Conservation (phyloP, 2,888 invertebrate genomes). For the Buathra laborator region DNA sequence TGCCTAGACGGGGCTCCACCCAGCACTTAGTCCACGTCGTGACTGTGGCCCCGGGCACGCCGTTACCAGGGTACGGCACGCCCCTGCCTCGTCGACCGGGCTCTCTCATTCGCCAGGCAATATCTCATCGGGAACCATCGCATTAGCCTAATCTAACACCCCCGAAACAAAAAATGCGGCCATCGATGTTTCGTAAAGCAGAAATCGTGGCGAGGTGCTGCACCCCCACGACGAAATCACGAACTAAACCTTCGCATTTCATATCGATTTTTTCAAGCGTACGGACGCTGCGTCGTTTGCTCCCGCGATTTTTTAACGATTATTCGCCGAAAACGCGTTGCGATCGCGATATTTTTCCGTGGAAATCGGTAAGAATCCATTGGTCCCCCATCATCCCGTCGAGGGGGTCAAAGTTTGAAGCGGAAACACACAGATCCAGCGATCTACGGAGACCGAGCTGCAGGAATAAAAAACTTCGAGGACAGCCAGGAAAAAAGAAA, state of each 20-base stretch:
- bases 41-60: constrained; percentile 86
- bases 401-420: not conserved
- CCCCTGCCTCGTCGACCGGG: constrained; percentile 85
- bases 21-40: constrained; percentile 87
- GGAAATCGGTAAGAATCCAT: constrained; percentile 54
- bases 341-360: constrained; percentile 23
- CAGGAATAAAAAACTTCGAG: not conserved
- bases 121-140: constrained; percentile 85
- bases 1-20: constrained; percentile 85
- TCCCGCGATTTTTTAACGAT: constrained; percentile 39
- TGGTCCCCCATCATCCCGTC: not conserved
- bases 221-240: constrained; percentile 78
- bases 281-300: constrained; percentile 65
- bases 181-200: constrained; percentile 81
- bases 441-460: not conserved
- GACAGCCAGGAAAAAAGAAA: constrained; percentile 6
- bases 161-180: constrained; percentile 81
- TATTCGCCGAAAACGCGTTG: constrained; percentile 47
- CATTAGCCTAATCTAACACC: constrained; percentile 85
- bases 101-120: constrained; percentile 86
- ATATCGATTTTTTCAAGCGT: constrained; percentile 80
- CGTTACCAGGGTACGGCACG: constrained; percentile 88
- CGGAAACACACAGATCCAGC: not conserved
- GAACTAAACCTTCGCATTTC: constrained; percentile 76
- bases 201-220: constrained; percentile 83